phyloP scores from a whole-genome alignment of 2,797 vertebrate genomes.

The Varecia variegata region DNA sequence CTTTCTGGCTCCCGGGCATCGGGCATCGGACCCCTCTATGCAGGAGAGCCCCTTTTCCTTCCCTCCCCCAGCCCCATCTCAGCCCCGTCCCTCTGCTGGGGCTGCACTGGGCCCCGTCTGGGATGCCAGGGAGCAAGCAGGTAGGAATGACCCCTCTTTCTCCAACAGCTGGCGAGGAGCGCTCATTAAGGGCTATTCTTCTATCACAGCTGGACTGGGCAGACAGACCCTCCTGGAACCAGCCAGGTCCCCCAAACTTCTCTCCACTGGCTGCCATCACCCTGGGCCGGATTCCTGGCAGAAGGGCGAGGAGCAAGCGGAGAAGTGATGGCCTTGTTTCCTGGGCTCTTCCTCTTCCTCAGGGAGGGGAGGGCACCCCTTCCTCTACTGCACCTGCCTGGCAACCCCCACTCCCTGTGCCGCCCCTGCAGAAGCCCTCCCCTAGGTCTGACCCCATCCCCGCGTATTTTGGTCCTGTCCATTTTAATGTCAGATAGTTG shows the following conservation, averaged over 20 bases:
- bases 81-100: background rate
- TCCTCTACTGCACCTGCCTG: background rate
- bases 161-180: background rate
- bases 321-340: background rate
- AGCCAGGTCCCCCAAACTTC: background rate
- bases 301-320: background rate
- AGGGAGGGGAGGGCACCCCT: background rate
- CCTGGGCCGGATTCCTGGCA: background rate
- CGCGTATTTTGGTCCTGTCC: background rate
- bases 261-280: background rate
- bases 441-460: background rate
- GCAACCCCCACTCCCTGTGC: background rate
- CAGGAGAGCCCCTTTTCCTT: background rate
- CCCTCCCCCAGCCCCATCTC: background rate
- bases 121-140: background rate
- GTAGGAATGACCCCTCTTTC: background rate
- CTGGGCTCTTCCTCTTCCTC: background rate
- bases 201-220: background rate
- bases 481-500: background rate
- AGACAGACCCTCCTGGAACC: background rate
- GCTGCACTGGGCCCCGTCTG: background rate
- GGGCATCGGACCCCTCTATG: background rate
- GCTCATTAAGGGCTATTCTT: background rate
- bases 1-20: background rate
- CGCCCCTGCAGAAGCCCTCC: background rate